A percentile compares a stretch with the other conserved stretches of the same genome.
phyloP scores from a whole-genome alignment of 1,140 invertebrate genomes.

The Platyscapa corneri region DNA sequence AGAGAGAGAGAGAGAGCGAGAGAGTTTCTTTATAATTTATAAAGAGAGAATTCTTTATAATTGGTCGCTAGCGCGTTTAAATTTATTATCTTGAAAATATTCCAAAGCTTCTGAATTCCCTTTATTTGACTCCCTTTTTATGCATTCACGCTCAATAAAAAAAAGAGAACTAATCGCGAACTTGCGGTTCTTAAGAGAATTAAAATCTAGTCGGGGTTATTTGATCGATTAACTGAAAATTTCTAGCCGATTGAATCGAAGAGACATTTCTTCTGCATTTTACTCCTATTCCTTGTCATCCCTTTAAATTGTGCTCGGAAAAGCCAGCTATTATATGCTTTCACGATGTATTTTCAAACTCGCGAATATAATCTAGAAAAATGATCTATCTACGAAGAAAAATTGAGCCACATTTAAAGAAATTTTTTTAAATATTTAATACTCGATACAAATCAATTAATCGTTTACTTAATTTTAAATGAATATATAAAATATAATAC shows the following conservation, averaged over 20 bases:
- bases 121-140: background rate
- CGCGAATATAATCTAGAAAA: background rate
- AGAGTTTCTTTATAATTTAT: too few relatives aligned
- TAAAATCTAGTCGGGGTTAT: constrained; percentile 50
- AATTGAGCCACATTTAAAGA: background rate
- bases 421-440: background rate
- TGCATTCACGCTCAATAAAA: background rate
- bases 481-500: too few relatives aligned
- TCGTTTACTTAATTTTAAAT: background rate
- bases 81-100: constrained; percentile 27
- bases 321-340: background rate
- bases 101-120: background rate
- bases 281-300: background rate
- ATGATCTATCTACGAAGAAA: background rate
- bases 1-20: background rate
- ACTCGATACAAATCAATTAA: too few relatives aligned
- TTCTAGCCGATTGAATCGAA: constrained; percentile 48
- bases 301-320: background rate
- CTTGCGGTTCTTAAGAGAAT: constrained; percentile 6
- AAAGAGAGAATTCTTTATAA: background rate
- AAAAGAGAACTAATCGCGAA: constrained; percentile 18
- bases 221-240: constrained; percentile 62
- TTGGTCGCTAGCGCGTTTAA: constrained; percentile 8
- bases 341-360: background rate
- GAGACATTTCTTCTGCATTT: constrained; percentile 1